These are phyloP conservation scores for Pelecanoides urinatrix DNA, from an alignment of 2,113 vertebrate genomes.

Conservation along the genomic window DNA sequence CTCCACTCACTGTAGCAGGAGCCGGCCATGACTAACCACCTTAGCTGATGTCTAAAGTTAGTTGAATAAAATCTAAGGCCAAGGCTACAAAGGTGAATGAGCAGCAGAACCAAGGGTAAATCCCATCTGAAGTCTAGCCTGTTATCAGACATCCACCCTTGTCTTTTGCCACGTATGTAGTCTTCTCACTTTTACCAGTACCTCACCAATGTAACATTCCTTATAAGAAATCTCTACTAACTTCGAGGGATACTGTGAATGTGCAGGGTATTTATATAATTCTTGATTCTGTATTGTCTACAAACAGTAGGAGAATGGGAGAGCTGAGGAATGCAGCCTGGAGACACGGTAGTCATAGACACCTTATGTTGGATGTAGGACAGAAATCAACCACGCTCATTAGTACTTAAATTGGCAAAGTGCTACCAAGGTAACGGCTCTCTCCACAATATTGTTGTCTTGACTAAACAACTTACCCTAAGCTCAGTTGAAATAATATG, in stretches of 20 bases:
- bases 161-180: rapidly evolving
- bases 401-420: background rate
- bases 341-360: background rate
- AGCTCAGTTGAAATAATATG: slow-evolving; percentile 57
- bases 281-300: background rate
- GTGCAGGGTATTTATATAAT: rapidly evolving
- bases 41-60: background rate
- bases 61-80: background rate
- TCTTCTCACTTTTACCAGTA: background rate
- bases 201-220: rapidly evolving
- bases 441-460: slow-evolving; percentile 50
- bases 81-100: background rate
- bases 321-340: background rate
- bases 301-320: background rate
- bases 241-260: background rate
- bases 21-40: background rate
- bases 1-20: background rate
- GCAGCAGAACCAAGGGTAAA: background rate
- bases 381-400: background rate
- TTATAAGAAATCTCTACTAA: background rate
- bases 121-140: background rate
- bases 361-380: background rate
- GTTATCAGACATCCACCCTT: background rate
- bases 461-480: slow-evolving; percentile 29
- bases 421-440: slow-evolving; percentile 54